Percentiles rank a stretch among this genome's conserved stretches.
phyloP scores from a whole-genome alignment of 2,797 vertebrate genomes.

The Lutjanus argentimaculatus region DNA sequence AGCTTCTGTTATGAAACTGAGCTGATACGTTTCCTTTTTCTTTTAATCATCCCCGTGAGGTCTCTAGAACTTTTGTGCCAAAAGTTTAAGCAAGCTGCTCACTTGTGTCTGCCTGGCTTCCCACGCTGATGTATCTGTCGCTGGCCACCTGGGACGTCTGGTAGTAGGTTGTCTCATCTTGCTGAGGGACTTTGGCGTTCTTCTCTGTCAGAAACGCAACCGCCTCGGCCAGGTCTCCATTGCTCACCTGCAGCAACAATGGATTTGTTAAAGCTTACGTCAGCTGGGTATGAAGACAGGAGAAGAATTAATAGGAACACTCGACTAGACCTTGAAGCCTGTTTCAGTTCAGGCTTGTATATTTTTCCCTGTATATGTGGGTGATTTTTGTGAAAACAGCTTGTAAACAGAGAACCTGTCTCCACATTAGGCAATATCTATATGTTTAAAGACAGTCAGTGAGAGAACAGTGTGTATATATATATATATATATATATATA shows the following conservation, averaged over 20 bases:
- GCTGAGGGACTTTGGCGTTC: slow-evolving; percentile 95
- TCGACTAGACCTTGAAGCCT: neutral
- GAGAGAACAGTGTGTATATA: neutral
- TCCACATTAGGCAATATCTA: neutral
- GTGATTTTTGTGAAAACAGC: neutral
- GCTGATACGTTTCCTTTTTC: neutral
- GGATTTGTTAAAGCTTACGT: neutral
- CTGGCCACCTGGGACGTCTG: slow-evolving; percentile 95
- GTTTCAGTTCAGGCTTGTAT: neutral
- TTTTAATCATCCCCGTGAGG: neutral
- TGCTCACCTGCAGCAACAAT: slow-evolving; percentile 89
- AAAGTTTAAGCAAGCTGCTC: slow-evolving; percentile 68
- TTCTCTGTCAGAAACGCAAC: slow-evolving; percentile 97
- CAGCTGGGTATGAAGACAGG: neutral
- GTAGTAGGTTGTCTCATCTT: slow-evolving; percentile 95
- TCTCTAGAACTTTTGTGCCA: neutral
- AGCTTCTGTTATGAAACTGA: neutral
- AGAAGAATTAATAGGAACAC: neutral
- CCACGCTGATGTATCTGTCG: slow-evolving; percentile 98
- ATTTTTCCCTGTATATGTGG: neutral
- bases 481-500: too few species aligned
- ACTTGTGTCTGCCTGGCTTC: slow-evolving; percentile 98
- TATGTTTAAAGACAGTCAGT: neutral
- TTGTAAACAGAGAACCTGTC: neutral
- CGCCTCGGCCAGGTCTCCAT: slow-evolving; percentile 95